Evolutionary conservation across 2,113 vertebrate genomes (phyloP).

Genomic region (Phalacrocorax carbo): DNA sequence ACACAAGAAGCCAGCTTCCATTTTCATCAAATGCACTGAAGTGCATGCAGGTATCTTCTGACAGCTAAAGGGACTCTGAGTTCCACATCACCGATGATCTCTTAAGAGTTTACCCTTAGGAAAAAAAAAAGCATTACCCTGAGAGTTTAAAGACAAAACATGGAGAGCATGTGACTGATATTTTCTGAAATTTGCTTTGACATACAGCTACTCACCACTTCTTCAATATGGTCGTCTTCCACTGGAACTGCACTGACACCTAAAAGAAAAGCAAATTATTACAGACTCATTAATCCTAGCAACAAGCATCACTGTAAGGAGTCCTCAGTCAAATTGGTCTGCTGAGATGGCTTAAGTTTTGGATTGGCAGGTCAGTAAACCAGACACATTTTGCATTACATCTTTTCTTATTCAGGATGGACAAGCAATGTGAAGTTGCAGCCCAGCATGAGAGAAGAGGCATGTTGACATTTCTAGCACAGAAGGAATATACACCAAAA

Average conservation of each 20-base stretch:
- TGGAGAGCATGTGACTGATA: not conserved
- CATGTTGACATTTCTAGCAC: not conserved
- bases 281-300: not conserved
- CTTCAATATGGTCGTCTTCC: constrained; percentile 47
- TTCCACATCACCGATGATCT: not conserved
- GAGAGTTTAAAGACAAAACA: not conserved
- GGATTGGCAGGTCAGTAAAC: not conserved
- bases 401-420: not conserved
- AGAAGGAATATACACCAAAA: not conserved
- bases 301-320: not conserved
- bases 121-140: not conserved
- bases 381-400: not conserved
- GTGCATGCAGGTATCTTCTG: not conserved
- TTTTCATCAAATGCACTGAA: not conserved
- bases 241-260: constrained; percentile 27
- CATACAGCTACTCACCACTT: constrained; percentile 54
- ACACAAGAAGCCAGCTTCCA: not conserved
- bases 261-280: not conserved
- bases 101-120: not conserved
- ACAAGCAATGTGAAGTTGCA: not conserved
- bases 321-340: not conserved
- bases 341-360: not conserved
- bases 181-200: not conserved
- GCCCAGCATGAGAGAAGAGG: not conserved
- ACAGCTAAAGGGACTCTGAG: not conserved